Base-by-base conservation (phyloP, 2,113 vertebrate genomes). In the Cepphus grylle region DNA sequence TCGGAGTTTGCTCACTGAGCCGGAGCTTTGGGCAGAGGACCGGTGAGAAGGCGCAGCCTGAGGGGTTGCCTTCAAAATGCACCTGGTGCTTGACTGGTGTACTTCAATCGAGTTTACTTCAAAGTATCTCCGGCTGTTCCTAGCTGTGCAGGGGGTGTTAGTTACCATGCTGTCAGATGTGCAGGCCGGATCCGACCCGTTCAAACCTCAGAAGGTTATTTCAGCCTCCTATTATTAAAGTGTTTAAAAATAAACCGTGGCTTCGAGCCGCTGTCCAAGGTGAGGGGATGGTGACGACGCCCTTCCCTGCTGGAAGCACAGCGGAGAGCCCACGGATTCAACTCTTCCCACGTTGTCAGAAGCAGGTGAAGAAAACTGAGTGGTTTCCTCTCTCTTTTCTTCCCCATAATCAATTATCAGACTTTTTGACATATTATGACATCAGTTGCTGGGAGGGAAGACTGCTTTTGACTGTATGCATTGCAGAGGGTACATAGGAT, bases 191-290 rank as follows among this genome's bases (percentile, higher is more conserved):
- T 93, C 50, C 0, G 0, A 59, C 92, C 52, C 66, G 38, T 59
- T 86, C 55, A 66, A 45, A 71, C 23, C 83, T 92, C 73, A 82
- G 88, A 88, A 90, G 83, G 83, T 95, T 91, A 87, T 94, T 94
- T 88, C 86, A 91, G 42, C n/a, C n/a, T 95, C 92, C 95, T 95
- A 38, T 95, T 91, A 91, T 93, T 87, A 45, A 96, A 82, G 38
- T 32, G 76, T 78, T 93, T 86, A 92, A 95, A 95, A 96, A 96
- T 95, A 94, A 88, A 69, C 61, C 1, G 3, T 91, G 83, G 81
- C 91, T 96, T 95, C 95, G 84, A 96, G 86, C 74, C 0, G 1
- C 56, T 86, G 58, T 82, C 81, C 95, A 90, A 93, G 92, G 94
- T 93, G 93, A 94, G 81, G 43, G 36, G 22, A 86, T 93, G 67